phyloP scores from a whole-genome alignment of 2,113 vertebrate genomes.

The Coptodon rendalli region DNA sequence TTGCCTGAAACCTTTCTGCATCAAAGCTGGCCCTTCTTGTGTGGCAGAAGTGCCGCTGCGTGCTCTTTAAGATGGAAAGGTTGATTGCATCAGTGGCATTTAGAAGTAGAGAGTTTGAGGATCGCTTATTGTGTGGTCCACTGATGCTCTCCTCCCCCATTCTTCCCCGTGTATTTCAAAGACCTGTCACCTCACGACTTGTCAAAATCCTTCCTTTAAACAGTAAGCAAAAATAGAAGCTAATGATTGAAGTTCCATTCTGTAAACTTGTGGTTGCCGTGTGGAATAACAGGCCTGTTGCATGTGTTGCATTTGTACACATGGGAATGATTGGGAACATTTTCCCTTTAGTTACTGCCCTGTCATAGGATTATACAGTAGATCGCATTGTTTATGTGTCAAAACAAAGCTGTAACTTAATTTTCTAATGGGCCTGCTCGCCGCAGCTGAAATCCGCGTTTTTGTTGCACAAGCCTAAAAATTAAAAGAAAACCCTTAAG shows the following conservation, averaged over 20 bases:
- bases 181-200: conserved; percentile 34
- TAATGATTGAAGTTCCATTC: conserved; percentile 57
- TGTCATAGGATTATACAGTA: background rate
- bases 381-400: background rate
- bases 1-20: conserved; percentile 46
- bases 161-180: conserved; percentile 36
- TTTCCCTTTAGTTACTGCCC: background rate
- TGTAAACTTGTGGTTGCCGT: conserved; percentile 17
- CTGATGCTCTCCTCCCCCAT: background rate
- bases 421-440: background rate
- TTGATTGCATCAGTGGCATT: conserved; percentile 58
- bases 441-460: background rate
- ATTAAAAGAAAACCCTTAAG: background rate
- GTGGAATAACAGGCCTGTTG: conserved; percentile 29
- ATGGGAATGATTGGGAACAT: conserved; percentile 26
- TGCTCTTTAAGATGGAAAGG: conserved; percentile 36
- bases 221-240: conserved; percentile 41
- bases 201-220: conserved; percentile 44
- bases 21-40: conserved; percentile 51
- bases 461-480: background rate
- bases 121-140: conserved; percentile 66
- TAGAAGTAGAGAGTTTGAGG: conserved; percentile 26
- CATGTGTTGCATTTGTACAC: conserved; percentile 36
- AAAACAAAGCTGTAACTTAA: background rate
- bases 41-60: conserved; percentile 24